Evolutionary conservation across 2,797 vertebrate species (phyloP), one percentile per base, ranked within the genome.

Genomic region (Distichodus sexfasciatus): DNA sequence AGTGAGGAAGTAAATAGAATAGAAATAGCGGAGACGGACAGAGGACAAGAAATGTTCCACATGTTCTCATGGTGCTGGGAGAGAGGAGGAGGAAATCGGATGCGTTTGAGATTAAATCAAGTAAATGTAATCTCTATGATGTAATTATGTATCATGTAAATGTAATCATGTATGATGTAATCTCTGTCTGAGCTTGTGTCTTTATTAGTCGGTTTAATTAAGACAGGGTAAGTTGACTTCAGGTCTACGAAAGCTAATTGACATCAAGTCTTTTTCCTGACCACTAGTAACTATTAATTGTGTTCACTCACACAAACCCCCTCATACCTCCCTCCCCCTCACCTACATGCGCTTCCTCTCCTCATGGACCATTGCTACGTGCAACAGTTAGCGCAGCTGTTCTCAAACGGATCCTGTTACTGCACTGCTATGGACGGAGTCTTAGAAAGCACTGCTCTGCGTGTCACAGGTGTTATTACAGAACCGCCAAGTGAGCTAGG

Each of bases 1-100:
- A 48, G 17, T 33, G 71, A 74, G 50, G 48, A 79, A 82, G 76
- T 85, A 84, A 84, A 75, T 82, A 82, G 82, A 75, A 85, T 84
- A 55, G 8, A 76, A 79, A 78, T 47, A 65, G 3, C 21, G 64
- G 40, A 75, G 65, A 75, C 72, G 38, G 73, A 78, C 76, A 75
- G 75, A 75, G 60, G 66, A 33, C 14, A 48, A 57, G 55, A 48
- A 19, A 61, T 74, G 54, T 75, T 74, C 63, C 69, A 75, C 66
- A 46, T 62, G 24, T 62, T 71, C n/a, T n/a, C n/a, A n/a, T n/a
- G n/a, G n/a, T n/a, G n/a, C n/a, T n/a, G n/a, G n/a, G n/a, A n/a
- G n/a, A n/a, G n/a, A n/a, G n/a, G n/a, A n/a, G n/a, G n/a, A n/a
- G n/a, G n/a, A n/a, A n/a, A n/a, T n/a, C n/a, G n/a, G n/a, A n/a